Base-by-base conservation (phyloP, 2,113 vertebrate genomes). In the Gulo gulo region DNA sequence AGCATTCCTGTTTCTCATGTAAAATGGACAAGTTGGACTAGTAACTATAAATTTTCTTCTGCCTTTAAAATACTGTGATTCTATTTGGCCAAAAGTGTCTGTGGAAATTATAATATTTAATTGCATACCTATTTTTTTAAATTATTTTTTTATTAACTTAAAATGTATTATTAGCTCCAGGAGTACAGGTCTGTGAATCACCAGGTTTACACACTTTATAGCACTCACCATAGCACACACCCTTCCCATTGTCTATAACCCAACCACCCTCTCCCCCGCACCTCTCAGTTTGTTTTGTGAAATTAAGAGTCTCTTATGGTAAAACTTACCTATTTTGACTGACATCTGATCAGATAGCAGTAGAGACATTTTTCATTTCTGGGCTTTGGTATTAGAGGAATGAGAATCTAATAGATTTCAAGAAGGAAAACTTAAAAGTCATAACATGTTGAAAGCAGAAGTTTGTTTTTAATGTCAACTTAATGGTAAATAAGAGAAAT, bases 21-120 rank as follows among this genome's bases (percentile, higher is more conserved):
- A 63, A 78, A 89, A 8, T 89, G 67, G n/a, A 2, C 24, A 83
- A 69, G 45, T 79, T 93, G 61, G 36, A 79, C 39, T 95, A 59
- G 7, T 80, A 92, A 74, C 15, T 45, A 42, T 84, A 78, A 84
- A 50, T 61, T 91, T 76, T 93, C 11, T 45, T 67, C 29, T 73
- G 14, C 10, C 11, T 95, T 85, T 65, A 88, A 95, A 97, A 84
- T 83, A 88, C 61, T 93, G n/a, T 93, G 15, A 57, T 97, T 97
- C 34, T 82, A 1, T 52, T 76, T 92, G 45, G 15, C 92, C 45
- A 78, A 50, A 59, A 63, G 50, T 76, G 13, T 88, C 20, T 88
- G 0, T 82, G 29, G 55, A 82, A 16, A 47, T 59, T 82, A 24
- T 55, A 83, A 57, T 82, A 69, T 78, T 91, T 59, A 85, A 71